Percentiles rank a stretch among this genome's conserved stretches.
phyloP scores from a whole-genome alignment of 2,888 invertebrate species.

The Lordiphosa andalusiaca region DNA sequence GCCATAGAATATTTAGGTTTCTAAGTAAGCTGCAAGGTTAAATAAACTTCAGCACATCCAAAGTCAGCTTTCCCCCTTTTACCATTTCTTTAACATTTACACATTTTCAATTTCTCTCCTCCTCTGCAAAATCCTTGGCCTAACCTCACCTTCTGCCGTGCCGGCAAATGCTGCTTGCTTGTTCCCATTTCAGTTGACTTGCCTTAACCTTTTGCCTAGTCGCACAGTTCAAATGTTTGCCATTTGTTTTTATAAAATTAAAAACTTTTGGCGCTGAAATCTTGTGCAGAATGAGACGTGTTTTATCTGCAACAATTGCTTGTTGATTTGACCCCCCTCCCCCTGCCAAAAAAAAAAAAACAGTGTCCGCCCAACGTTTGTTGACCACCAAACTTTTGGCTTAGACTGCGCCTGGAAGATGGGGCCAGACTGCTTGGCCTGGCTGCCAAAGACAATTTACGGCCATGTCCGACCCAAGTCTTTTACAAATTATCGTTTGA shows the following conservation, averaged over 20 bases:
- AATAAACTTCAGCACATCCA: too few species aligned
- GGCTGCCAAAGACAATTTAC: constrained; percentile 74
- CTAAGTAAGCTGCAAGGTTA: too few species aligned
- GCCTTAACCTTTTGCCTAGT: constrained; percentile 28
- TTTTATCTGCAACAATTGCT: constrained; percentile 70
- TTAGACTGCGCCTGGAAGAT: constrained; percentile 17
- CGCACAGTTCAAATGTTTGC: constrained; percentile 42
- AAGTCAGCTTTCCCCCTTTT: too few species aligned
- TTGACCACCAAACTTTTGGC: constrained; percentile 51
- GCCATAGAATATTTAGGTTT: too few species aligned
- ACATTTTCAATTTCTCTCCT: too few species aligned
- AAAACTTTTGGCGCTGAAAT: constrained; percentile 57
- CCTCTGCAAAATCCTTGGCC: too few species aligned
- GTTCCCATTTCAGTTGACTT: constrained; percentile 5
- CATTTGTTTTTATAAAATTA: constrained; percentile 68
- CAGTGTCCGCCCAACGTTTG: constrained; percentile 27
- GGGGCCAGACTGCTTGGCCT: constrained; percentile 26
- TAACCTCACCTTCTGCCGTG: too few species aligned
- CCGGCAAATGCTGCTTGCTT: neutral
- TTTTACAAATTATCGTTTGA: constrained; percentile 68
- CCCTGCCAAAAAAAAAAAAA: neutral
- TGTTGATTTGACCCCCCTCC: constrained; percentile 62
- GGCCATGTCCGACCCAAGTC: constrained; percentile 42
- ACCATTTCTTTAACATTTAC: too few species aligned
- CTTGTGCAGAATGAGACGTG: constrained; percentile 52